Evolutionary conservation across 2,888 invertebrate species (phyloP).

Genomic region (Drosophila kanekoi): DNA sequence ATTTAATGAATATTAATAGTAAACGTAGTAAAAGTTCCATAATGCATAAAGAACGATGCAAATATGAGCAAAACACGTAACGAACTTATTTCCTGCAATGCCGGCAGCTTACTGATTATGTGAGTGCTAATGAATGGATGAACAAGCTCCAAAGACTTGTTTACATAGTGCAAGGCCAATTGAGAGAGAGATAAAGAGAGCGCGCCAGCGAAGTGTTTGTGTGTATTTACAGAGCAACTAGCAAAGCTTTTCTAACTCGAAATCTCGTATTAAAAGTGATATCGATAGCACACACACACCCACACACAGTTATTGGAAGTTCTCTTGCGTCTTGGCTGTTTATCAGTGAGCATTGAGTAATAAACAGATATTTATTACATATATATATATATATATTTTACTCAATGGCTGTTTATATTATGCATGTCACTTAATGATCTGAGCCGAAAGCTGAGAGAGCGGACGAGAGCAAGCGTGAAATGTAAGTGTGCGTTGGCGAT

Average conservation of each 20-base stretch:
- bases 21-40: constrained; percentile 76
- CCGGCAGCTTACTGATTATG: constrained; percentile 19
- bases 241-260: not conserved
- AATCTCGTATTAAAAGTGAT: not conserved
- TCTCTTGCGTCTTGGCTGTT: not conserved
- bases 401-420: not conserved
- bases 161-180: not conserved
- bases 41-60: not conserved
- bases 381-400: no score
- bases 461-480: not conserved
- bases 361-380: no score
- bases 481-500: not conserved
- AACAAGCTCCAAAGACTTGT: not conserved
- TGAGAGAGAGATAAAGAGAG: not conserved
- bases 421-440: not conserved
- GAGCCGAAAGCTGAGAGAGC: not conserved
- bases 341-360: no score
- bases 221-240: no score
- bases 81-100: not conserved
- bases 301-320: not conserved
- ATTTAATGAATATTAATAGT: constrained; percentile 58
- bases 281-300: constrained; percentile 2
- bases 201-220: not conserved
- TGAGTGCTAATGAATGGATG: not conserved
- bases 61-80: not conserved